Percentiles rank a stretch among this genome's conserved stretches.
phyloP scores from a whole-genome alignment of 2,113 vertebrate species.

The Lasiurus cinereus region DNA sequence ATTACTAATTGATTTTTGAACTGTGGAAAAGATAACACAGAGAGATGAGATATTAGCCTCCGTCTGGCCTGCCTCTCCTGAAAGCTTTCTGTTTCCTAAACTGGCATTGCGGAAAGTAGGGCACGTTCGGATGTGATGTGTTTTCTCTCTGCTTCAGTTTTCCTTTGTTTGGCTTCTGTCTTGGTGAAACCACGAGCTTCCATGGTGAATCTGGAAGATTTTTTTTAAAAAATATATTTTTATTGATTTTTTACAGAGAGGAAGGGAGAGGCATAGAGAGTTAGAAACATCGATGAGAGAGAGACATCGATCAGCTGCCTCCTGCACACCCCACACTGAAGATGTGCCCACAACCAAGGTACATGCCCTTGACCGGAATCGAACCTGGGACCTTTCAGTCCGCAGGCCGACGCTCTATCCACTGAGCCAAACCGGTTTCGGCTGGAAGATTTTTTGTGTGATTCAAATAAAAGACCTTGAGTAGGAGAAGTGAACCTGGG shows the following conservation, averaged over 20 bases:
- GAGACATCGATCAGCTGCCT: too few relatives aligned
- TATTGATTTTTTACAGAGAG: too few relatives aligned
- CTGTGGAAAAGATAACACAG: constrained; percentile 83
- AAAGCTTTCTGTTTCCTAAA: constrained; percentile 65
- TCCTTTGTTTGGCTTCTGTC: constrained; percentile 34
- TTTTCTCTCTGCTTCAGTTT: constrained; percentile 64
- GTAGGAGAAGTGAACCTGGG: neutral
- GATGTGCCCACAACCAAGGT: too few relatives aligned
- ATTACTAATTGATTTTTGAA: constrained; percentile 89
- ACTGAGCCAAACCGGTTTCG: too few relatives aligned
- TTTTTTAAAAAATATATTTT: too few relatives aligned
- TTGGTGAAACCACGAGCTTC: constrained; percentile 12
- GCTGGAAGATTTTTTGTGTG: constrained; percentile 43
- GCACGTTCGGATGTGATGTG: neutral
- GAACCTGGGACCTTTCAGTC: too few relatives aligned
- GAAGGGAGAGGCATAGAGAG: too few relatives aligned
- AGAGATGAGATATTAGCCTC: constrained; percentile 80
- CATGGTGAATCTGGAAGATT: neutral
- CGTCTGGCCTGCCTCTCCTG: constrained; percentile 73
- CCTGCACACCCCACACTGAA: too few relatives aligned
- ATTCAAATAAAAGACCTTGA: constrained; percentile 34
- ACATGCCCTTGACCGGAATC: too few relatives aligned
- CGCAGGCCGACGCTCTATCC: too few relatives aligned
- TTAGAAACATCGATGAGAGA: too few relatives aligned
- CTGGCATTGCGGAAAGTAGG: constrained; percentile 63